Evolutionary conservation across 1,140 invertebrate species (phyloP).

Genomic region (Temnothorax curvispinosus): DNA sequence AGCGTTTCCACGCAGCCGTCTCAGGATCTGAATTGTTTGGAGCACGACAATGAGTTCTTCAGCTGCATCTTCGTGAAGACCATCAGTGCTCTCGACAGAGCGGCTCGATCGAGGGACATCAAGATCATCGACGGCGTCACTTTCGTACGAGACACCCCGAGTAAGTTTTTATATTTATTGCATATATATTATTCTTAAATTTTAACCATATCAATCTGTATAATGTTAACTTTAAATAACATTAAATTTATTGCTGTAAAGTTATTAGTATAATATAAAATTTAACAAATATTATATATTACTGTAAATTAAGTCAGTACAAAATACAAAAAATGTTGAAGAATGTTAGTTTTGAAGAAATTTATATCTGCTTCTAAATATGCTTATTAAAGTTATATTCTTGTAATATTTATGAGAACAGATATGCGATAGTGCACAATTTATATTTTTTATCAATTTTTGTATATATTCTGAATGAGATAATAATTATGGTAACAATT

Average conservation of each 20-base stretch:
- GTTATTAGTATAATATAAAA: background rate
- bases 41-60: conserved; percentile 84
- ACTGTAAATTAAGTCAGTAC: background rate
- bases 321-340: conserved; percentile 18
- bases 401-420: background rate
- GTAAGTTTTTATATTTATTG: conserved; percentile 74
- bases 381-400: background rate
- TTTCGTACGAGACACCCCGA: conserved; percentile 85
- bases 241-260: background rate
- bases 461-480: background rate
- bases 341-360: conserved; percentile 1
- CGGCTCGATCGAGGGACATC: conserved; percentile 87
- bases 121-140: conserved; percentile 87
- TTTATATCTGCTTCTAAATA: background rate
- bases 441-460: background rate
- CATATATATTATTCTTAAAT: background rate
- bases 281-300: conserved; percentile 4
- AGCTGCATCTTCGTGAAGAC: conserved; percentile 88
- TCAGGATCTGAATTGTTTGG: conserved; percentile 78
- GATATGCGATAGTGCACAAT: background rate
- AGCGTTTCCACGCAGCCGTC: conserved; percentile 45
- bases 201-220: background rate
- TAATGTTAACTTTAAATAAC: background rate
- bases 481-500: background rate
- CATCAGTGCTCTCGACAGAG: conserved; percentile 86